Conservation (phyloP, 2,797 vertebrate species). For the Sebastes matsubarae region DNA sequence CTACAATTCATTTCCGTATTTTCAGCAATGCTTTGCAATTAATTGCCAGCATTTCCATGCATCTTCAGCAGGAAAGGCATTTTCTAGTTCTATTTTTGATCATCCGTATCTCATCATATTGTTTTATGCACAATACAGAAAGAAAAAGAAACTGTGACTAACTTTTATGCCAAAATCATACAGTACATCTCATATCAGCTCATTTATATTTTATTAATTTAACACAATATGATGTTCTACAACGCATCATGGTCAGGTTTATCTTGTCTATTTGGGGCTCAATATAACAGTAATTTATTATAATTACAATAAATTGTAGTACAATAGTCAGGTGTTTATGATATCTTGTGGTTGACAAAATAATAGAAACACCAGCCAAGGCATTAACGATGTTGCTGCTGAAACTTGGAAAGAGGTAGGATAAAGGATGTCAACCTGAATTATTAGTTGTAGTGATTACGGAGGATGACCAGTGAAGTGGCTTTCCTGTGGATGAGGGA, state of each 20-base stretch:
- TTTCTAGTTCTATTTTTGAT: background rate
- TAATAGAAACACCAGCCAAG: background rate
- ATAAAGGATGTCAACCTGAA: background rate
- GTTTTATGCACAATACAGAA: background rate
- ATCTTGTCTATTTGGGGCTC: background rate
- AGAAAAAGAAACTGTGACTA: too few relatives aligned
- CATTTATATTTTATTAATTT: background rate
- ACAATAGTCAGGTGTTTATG: background rate
- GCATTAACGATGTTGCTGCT: background rate
- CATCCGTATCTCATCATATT: background rate
- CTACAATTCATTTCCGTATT: too few relatives aligned
- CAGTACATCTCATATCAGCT: background rate
- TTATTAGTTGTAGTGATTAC: background rate
- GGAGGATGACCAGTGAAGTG: slow-evolving; percentile 3
- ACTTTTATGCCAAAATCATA: too few relatives aligned
- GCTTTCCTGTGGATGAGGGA: slow-evolving; percentile 7
- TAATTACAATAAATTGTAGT: background rate
- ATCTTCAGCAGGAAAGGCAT: too few relatives aligned
- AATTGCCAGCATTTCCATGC: too few relatives aligned
- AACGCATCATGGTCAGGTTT: background rate
- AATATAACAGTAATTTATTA: background rate
- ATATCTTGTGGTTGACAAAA: background rate
- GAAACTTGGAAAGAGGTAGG: background rate
- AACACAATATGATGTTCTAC: background rate
- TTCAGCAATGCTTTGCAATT: too few relatives aligned